phyloP scores from a whole-genome alignment of 1,140 invertebrate species.

The Galendromus occidentalis region DNA sequence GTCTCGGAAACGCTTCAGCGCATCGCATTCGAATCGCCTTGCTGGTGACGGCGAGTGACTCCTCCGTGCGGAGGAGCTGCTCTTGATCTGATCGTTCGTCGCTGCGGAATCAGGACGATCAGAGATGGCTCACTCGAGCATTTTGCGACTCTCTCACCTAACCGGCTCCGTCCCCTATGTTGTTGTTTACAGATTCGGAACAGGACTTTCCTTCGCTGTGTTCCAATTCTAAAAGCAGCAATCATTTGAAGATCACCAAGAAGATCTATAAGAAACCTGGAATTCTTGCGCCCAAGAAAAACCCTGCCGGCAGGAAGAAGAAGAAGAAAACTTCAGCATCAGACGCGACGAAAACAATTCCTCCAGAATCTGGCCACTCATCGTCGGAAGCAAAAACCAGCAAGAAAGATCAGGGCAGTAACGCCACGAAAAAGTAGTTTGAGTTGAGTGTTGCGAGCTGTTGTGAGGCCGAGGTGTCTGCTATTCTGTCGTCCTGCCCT shows the following conservation, averaged over 20 bases:
- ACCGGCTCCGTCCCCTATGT: background rate
- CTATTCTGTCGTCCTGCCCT: too few species aligned
- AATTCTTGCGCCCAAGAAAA: background rate
- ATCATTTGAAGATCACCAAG: background rate
- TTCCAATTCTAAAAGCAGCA: background rate
- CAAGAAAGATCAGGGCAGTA: too few species aligned
- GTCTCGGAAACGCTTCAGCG: background rate
- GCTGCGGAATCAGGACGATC: background rate
- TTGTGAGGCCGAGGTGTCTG: too few species aligned
- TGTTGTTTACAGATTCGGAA: background rate
- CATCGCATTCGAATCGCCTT: background rate
- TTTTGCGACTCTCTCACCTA: background rate
- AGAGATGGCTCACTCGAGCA: background rate
- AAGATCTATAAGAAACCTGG: background rate
- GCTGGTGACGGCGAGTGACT: background rate
- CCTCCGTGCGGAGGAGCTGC: background rate
- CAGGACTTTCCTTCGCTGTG: slow-evolving; percentile 1
- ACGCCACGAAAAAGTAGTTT: too few species aligned
- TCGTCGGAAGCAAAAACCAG: too few species aligned
- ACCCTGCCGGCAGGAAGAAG: background rate
- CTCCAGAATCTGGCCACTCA: too few species aligned
- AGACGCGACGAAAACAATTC: too few species aligned
- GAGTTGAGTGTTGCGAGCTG: too few species aligned
- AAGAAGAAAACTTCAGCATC: background rate
- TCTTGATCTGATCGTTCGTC: background rate